Percentiles rank a stretch among this genome's conserved stretches.
Conservation (phyloP, 2,113 vertebrate genomes). For the Leucoraja erinaceus region DNA sequence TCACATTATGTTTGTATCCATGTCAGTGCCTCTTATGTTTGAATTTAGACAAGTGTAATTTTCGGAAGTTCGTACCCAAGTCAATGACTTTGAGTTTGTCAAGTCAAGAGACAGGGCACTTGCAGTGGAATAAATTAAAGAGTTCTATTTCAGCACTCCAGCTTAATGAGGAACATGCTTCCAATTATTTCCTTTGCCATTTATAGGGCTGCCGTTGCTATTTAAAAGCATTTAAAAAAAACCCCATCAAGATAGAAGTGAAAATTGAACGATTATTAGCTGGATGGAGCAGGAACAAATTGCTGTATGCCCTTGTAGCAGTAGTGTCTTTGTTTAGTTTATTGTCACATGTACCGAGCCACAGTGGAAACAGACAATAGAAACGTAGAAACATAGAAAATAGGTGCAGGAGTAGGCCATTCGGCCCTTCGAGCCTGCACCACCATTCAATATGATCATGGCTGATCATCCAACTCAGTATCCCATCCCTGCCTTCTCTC, state of each 20-base stretch:
- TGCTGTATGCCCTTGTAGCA: background rate
- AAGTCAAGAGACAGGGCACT: background rate
- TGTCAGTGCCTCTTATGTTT: background rate
- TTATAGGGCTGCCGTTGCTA: background rate
- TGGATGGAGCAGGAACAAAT: background rate
- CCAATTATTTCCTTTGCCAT: background rate
- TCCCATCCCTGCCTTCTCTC: too few relatives aligned
- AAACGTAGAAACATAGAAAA: too few relatives aligned
- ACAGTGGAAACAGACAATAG: too few relatives aligned
- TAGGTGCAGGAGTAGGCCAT: too few relatives aligned
- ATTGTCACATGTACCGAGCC: too few relatives aligned
- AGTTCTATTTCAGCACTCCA: background rate
- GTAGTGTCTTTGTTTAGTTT: too few relatives aligned
- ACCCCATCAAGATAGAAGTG: background rate
- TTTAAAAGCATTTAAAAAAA: background rate
- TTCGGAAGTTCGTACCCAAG: too few relatives aligned
- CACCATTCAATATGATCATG: too few relatives aligned
- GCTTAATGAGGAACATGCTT: background rate
- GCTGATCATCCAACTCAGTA: too few relatives aligned
- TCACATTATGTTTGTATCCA: background rate
- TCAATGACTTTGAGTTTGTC: background rate
- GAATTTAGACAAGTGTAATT: background rate
- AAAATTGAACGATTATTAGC: background rate
- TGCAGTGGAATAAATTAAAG: background rate
- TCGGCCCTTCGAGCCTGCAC: too few relatives aligned